phyloP scores from a whole-genome alignment of 2,888 invertebrate species.

The Didymodactylos carnosus region DNA sequence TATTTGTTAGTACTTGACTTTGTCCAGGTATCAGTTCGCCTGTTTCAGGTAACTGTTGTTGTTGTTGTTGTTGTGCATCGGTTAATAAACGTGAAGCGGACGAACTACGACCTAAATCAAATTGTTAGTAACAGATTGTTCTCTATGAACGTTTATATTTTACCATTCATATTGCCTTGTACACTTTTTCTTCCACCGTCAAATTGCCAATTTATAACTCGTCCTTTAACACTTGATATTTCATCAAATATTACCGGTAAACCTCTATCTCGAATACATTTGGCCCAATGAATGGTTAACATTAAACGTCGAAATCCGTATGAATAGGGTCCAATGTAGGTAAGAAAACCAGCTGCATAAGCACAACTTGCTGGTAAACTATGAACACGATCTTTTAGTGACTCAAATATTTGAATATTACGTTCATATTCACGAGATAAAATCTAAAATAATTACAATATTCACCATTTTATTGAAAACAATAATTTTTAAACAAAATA shows the following conservation, averaged over 20 bases:
- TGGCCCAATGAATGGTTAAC: slow-evolving; percentile 32
- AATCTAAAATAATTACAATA: slow-evolving; percentile 16
- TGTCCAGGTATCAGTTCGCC: no score
- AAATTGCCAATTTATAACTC: slow-evolving; percentile 11
- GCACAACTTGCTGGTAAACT: slow-evolving; percentile 28
- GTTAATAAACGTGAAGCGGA: no score
- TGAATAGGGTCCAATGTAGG: slow-evolving; percentile 32
- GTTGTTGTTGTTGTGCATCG: no score
- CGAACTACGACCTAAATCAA: no score
- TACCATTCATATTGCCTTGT: background rate
- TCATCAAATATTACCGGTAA: slow-evolving; percentile 31
- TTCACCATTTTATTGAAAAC: no score
- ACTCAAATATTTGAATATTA: slow-evolving; percentile 26
- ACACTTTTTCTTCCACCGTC: no score
- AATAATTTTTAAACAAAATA: no score
- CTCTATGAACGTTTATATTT: no score
- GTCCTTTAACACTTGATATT: slow-evolving; percentile 13
- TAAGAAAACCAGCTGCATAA: slow-evolving; percentile 28
- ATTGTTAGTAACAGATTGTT: no score
- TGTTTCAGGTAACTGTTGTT: no score
- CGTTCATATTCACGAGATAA: slow-evolving; percentile 20
- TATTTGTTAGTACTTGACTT: no score
- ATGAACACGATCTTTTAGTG: slow-evolving; percentile 21
- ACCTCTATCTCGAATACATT: slow-evolving; percentile 30
- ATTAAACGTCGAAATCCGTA: slow-evolving; percentile 30